Evolutionary conservation across 1,140 invertebrate species (phyloP), one percentile per base, ranked within the genome.

Genomic region (Sycophila sp.): DNA sequence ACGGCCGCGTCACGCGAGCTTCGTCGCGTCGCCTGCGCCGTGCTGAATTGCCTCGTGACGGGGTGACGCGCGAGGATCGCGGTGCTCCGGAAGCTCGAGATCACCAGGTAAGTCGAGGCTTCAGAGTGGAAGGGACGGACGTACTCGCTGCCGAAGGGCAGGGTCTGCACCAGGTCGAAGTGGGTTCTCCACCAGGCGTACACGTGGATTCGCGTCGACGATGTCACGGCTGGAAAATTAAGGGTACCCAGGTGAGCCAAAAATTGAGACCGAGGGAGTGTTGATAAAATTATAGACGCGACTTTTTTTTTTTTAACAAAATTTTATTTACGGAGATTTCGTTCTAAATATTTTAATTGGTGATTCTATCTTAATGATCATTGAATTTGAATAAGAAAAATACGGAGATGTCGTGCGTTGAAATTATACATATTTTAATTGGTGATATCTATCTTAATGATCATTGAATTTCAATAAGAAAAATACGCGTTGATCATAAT

Each of bases 171-270:
- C 2, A 79, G 59, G 77, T 90, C 88, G 74, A 90, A 90, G 74
- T 89, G 84, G 45, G 80, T 83, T 26, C 83, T 84, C 30, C 83
- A 70, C 88, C 87, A 89, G 19, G 75, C 76, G 65, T 87, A 89
- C 15, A 88, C 73, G 7, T 66, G 69, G 15, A 79, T 53, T 0
- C 67, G 70, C 0, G n/a, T 19, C 0, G 34, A 4, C 0, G 76
- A 69, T 0, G 70, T 71, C 8, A 80, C 56, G 3, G 69, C 78
- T 19, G 15, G 42, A n/a, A 22, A 47, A 47, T 7, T 4, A 4
- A 45, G 24, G 24, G 6, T 22, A 19, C 24, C 24, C 3, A 4
- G 40, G 19, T 10, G 1, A 47, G 2, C 6, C 8, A 19, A 19
- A 22, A 22, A 22, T 47, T 22, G n/a, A n/a, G n/a, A n/a, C n/a